phyloP scores from a whole-genome alignment of 2,888 invertebrate genomes.

The Plebejus anna region DNA sequence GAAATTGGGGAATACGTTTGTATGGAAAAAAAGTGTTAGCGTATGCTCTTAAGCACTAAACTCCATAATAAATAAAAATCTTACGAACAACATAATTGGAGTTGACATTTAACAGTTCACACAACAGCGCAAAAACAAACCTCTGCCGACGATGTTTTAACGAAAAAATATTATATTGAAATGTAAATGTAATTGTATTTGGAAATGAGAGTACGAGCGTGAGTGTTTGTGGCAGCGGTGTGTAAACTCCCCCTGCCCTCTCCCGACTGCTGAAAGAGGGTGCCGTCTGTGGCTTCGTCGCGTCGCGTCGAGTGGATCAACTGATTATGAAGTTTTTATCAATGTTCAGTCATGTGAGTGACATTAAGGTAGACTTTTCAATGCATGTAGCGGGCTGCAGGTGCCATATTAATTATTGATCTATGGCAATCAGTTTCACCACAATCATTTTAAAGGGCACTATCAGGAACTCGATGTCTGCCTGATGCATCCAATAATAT shows the following conservation, averaged over 20 bases:
- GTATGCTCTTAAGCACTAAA: not conserved
- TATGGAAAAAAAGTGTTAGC: too few species aligned
- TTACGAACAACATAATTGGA: slow-evolving; percentile 27
- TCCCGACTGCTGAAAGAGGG: not conserved
- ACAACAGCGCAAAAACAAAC: slow-evolving; percentile 34
- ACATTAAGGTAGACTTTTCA: not conserved
- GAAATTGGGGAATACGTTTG: too few species aligned
- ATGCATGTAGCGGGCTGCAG: not conserved
- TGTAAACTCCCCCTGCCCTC: slow-evolving; percentile 31
- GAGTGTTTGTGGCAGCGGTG: slow-evolving; percentile 42
- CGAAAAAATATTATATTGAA: slow-evolving; percentile 39
- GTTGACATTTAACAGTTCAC: slow-evolving; percentile 28
- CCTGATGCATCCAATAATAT: too few species aligned
- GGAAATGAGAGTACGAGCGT: slow-evolving; percentile 44
- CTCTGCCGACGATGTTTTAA: slow-evolving; percentile 37
- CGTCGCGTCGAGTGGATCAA: not conserved
- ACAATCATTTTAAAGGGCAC: too few species aligned
- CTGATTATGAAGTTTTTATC: slow-evolving; percentile 13
- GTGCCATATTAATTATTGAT: not conserved
- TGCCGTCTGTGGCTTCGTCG: not conserved
- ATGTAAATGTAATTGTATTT: slow-evolving; percentile 40
- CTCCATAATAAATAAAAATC: not conserved
- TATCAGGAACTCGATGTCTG: too few species aligned
- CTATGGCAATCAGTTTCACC: too few species aligned
- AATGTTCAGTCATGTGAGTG: not conserved